These are phyloP conservation scores for Notolepis coatsorum DNA, from an alignment of 2,797 vertebrate species.

Conservation along the genomic window DNA sequence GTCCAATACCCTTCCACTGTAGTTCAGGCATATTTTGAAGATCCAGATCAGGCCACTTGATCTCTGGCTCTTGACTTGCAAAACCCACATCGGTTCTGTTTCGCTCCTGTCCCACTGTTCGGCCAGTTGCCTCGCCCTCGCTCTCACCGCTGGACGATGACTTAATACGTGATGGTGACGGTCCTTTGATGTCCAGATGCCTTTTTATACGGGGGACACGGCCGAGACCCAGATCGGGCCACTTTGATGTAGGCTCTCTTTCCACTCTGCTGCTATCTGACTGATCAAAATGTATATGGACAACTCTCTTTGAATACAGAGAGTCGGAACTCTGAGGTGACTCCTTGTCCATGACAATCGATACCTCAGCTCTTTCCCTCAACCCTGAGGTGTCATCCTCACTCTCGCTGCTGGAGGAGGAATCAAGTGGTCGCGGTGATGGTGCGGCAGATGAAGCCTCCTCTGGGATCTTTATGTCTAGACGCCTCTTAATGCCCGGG, in stretches of 20 bases:
- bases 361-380: not conserved
- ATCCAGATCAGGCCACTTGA: constrained; percentile 28
- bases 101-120: not conserved
- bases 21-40: constrained; percentile 18
- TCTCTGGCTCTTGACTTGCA: not conserved
- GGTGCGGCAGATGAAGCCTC: constrained; percentile 2
- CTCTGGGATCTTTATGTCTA: constrained; percentile 10
- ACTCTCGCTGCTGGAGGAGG: constrained; percentile 22
- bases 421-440: not conserved
- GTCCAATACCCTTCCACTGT: constrained; percentile 45
- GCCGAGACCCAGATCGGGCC: constrained; percentile 4
- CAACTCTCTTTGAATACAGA: not conserved
- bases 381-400: constrained; percentile 6
- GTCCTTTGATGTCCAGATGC: constrained; percentile 22
- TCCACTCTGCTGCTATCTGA: not conserved
- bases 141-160: constrained; percentile 36
- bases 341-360: not conserved
- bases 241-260: not conserved
- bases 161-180: constrained; percentile 4
- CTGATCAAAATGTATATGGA: not conserved
- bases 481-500: not conserved
- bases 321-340: not conserved
- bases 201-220: constrained; percentile 16
- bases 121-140: constrained; percentile 37
- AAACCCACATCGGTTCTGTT: not conserved